Evolutionary conservation across 2,888 invertebrate genomes (phyloP), one percentile per base, ranked within the genome.

Genomic region (Limnephilus lunatus): DNA sequence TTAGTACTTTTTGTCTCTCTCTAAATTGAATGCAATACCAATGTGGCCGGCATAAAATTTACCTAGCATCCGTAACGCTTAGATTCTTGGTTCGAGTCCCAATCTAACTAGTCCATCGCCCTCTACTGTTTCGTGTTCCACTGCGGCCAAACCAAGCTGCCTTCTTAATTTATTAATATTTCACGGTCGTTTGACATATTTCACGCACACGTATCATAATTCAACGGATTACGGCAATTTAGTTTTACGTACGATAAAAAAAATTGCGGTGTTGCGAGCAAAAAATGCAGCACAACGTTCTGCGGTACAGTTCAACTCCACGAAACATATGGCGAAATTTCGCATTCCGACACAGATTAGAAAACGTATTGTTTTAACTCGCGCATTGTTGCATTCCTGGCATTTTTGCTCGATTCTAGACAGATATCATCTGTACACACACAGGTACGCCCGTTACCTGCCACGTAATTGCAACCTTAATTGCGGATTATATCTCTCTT

Each of bases 361-460:
- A 88, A 88, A 88, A 88, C 35, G 88, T 88, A 53, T 88, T 88
- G 88, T 88, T 88, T 88, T 19, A 88, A 53, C 88, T 88, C 53
- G 88, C n/a, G 68, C 88, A 88, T 81, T 89, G 83, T 89, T 68
- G 87, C 85, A 88, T 91, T 91, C 85, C 85, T 39, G 81, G 81
- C 81, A 82, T 80, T 48, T 89, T 89, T 85, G 89, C 91, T 89
- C 89, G 88, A 48, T 32, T 85, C 35, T 32, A 35, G 25, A 44
- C 53, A 81, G 85, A 85, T 89, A 91, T 88, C 88, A 88, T 88
- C 88, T 88, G 68, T 68, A 19, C 35, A 68, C 35, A 68, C 68
- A 88, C n/a, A 44, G 25, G 44, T n/a, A 85, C 85, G 31, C 88
- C 88, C 88, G 88, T 88, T 68, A 88, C 15, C 35, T 32, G 88